phyloP scores from a whole-genome alignment of 2,888 invertebrate species.

The Nomada ruficornis region DNA sequence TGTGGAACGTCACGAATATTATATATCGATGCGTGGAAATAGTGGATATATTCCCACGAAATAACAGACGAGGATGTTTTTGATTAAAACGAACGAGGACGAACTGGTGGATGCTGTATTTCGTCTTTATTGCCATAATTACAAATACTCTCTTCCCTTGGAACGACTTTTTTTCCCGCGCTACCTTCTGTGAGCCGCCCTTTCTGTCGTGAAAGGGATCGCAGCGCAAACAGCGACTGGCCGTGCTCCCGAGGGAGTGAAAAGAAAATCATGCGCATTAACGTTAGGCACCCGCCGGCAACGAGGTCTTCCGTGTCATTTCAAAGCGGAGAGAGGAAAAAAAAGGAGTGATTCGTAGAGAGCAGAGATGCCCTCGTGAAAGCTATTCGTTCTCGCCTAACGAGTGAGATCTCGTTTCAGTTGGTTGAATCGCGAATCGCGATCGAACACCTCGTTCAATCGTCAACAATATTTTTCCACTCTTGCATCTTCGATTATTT shows the following conservation, averaged over 20 bases:
- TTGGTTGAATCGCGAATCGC: slow-evolving; percentile 15
- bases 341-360: slow-evolving; percentile 34
- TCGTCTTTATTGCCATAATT: slow-evolving; percentile 4
- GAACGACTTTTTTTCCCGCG: background rate
- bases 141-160: background rate
- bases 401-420: slow-evolving; percentile 46
- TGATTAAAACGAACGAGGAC: background rate
- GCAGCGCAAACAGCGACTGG: slow-evolving; percentile 50
- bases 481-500: too few species aligned
- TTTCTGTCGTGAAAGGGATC: slow-evolving; percentile 47
- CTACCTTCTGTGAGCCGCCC: background rate
- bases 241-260: slow-evolving; percentile 38
- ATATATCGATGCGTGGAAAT: background rate
- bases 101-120: background rate
- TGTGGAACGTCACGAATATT: background rate
- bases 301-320: slow-evolving; percentile 49
- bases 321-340: slow-evolving; percentile 19
- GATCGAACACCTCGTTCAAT: slow-evolving; percentile 30
- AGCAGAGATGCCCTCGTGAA: slow-evolving; percentile 24
- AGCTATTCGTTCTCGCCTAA: slow-evolving; percentile 46
- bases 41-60: too few species aligned
- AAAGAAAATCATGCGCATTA: slow-evolving; percentile 63
- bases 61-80: background rate
- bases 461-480: too few species aligned
- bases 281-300: slow-evolving; percentile 43